Conservation (phyloP, 1,140 invertebrate genomes). For the Drosophila pandora region DNA sequence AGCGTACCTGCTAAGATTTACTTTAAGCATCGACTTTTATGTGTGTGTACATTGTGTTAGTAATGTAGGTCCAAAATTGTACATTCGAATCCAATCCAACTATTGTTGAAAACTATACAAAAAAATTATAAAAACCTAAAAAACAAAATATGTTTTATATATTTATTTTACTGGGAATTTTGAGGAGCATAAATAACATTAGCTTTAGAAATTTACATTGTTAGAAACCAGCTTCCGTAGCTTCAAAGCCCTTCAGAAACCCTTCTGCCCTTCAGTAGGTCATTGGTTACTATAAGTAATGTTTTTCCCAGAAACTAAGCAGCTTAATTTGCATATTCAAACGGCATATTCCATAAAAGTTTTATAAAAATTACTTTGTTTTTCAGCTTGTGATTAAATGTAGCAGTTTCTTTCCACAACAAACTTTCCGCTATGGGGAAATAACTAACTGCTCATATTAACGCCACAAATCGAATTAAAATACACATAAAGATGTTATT, state of each 20-base stretch:
- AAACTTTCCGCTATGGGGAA: not conserved
- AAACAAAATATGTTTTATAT: not conserved
- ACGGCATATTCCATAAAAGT: too few relatives aligned
- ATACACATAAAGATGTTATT: not conserved
- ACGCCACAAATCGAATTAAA: not conserved
- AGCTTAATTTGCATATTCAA: not conserved
- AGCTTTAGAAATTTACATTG: not conserved
- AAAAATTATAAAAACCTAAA: slow-evolving; percentile 62
- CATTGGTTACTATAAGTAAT: not conserved
- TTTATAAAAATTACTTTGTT: not conserved
- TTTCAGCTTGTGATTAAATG: not conserved
- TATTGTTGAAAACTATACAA: slow-evolving; percentile 56
- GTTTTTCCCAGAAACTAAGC: not conserved
- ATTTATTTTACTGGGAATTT: not conserved
- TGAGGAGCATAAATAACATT: not conserved
- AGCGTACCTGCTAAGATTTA: slow-evolving; percentile 61
- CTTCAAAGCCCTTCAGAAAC: not conserved
- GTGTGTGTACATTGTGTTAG: slow-evolving; percentile 72
- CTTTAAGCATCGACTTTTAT: slow-evolving; percentile 65
- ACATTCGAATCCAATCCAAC: slow-evolving; percentile 65
- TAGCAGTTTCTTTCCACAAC: not conserved
- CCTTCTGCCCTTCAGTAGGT: not conserved
- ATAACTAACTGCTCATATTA: not conserved
- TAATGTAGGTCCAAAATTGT: slow-evolving; percentile 69
- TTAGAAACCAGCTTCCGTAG: not conserved